A percentile compares a stretch with the other conserved stretches of the same genome.
Evolutionary conservation across 2,797 vertebrate genomes (phyloP).

Genomic region (Esox masquinongy): DNA sequence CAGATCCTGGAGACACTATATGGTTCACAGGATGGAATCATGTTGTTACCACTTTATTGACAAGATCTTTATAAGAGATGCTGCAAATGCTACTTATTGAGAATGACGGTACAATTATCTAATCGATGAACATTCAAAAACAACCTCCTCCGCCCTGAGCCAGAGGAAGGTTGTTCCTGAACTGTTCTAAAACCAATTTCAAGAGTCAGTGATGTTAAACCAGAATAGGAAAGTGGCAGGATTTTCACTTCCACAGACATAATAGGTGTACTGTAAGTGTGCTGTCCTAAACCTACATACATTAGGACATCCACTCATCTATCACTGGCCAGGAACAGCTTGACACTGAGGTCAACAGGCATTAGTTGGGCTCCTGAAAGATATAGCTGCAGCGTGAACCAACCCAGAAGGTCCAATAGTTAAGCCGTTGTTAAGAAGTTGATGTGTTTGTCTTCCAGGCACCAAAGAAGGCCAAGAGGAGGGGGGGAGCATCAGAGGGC

Average conservation of each 20-base stretch:
- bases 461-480: conserved; percentile 94
- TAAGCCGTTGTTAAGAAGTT: not conserved
- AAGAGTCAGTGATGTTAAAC: not conserved
- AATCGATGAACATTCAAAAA: not conserved
- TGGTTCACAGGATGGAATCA: not conserved
- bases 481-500: conserved; percentile 75
- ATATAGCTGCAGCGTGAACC: not conserved
- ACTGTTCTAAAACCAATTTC: not conserved
- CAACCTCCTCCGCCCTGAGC: not conserved
- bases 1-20: conserved; percentile 30
- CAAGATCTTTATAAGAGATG: not conserved
- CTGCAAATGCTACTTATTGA: not conserved
- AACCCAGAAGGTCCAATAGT: not conserved
- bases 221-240: not conserved
- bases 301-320: not conserved
- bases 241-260: not conserved
- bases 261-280: not conserved
- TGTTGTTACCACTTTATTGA: not conserved
- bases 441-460: conserved; percentile 68
- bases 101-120: not conserved
- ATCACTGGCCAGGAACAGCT: not conserved
- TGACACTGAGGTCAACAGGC: not conserved
- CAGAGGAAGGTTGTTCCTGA: not conserved
- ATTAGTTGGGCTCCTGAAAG: not conserved
- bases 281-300: not conserved